phyloP scores from a whole-genome alignment of 2,113 vertebrate species.

The Sorex fumeus region DNA sequence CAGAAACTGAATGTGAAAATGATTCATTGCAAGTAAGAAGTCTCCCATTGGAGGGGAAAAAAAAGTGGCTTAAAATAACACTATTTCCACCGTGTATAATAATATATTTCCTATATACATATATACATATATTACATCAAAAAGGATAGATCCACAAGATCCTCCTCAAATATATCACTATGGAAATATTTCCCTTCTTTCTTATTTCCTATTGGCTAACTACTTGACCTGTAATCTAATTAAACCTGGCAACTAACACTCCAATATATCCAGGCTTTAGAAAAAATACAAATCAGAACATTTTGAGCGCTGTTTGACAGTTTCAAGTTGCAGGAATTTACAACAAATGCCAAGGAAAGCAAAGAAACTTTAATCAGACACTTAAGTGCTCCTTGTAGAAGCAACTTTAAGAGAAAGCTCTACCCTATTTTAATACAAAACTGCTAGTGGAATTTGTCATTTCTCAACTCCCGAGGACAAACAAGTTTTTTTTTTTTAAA shows the following conservation, averaged over 20 bases:
- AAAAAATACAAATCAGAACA: conserved; percentile 65
- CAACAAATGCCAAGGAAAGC: conserved; percentile 78
- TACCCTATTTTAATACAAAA: conserved; percentile 19
- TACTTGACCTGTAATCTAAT: conserved; percentile 60
- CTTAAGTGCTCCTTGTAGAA: conserved; percentile 57
- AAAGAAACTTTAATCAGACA: conserved; percentile 67
- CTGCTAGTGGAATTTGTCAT: conserved; percentile 26
- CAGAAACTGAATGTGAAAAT: conserved; percentile 60
- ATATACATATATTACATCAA: conserved; percentile 4
- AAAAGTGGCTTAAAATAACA: conserved; percentile 1
- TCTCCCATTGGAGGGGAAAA: background rate
- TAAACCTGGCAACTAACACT: conserved; percentile 30
- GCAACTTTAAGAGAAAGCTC: conserved; percentile 40
- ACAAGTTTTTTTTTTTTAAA: background rate
- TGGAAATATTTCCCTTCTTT: background rate
- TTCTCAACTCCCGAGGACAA: background rate
- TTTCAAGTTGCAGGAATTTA: conserved; percentile 73
- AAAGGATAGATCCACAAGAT: conserved; percentile 15
- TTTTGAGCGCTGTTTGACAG: conserved; percentile 61
- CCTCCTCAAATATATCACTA: background rate
- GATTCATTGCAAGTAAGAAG: conserved; percentile 4
- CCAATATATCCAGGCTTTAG: conserved; percentile 40
- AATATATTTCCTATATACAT: background rate
- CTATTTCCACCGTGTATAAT: background rate
- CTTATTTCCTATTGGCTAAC: conserved; percentile 40